Base-by-base conservation (phyloP, 2,113 vertebrate species). In the Phaethornis superciliosus region DNA sequence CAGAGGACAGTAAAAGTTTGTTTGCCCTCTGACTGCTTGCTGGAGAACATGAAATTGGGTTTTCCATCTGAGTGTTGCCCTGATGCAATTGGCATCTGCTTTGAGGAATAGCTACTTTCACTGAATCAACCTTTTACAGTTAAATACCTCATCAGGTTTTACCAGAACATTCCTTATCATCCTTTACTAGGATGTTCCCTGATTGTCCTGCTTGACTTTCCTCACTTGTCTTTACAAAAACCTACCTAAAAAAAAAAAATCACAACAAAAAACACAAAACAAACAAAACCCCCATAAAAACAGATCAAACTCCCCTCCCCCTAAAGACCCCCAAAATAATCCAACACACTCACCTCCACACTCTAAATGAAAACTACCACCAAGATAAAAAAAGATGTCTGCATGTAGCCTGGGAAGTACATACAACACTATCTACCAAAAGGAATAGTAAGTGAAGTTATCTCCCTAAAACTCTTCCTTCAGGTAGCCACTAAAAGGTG, bases 261-360 rank as follows among this genome's bases (percentile, higher is more conserved):
- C 37, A 7, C 8, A 40, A 40, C 19, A 49, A 37, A 47, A 2
- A 51, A 24, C 40, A 40, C 4, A 55, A 56, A 12, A 37, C 56
- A n/a, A 75, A 54, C 0, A 1, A 30, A 7, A 26, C 28, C 4
- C 15, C 12, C 23, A 23, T 23, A 22, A 20, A 49, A 51, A 23
- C 5, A 11, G 42, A 60, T 12, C 40, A 40, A 40, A n/a, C n/a
- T n/a, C n/a, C n/a, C n/a, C n/a, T n/a, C n/a, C n/a, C n/a, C n/a
- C n/a, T n/a, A n/a, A n/a, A n/a, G n/a, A n/a, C n/a, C n/a, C n/a
- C n/a, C 0, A 1, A 30, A 49, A 42, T 51, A 32, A 79, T 54
- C 0, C 1, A 35, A 8, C 30, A 17, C 5, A 21, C 18, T 47
- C 15, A 10, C 26, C 3, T 12, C 22, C 3, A 15, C 9, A 32